Evolutionary conservation across 2,113 vertebrate species (phyloP), one percentile per base, ranked within the genome.

Genomic region (Candoia aspera): DNA sequence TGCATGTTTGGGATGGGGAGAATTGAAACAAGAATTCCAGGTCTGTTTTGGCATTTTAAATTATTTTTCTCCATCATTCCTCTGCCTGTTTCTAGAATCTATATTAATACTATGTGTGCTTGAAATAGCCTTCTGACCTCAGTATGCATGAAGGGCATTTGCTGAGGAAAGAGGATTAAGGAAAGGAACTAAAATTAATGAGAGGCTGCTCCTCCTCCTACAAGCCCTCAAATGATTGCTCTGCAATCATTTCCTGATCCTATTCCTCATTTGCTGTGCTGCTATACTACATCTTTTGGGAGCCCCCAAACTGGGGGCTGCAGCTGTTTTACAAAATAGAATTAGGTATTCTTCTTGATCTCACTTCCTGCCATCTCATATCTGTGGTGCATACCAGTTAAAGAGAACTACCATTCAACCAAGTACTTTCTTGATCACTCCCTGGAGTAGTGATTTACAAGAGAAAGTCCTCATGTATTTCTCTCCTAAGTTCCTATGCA

Each of bases 161-260:
- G 46, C 46, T 33, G 46, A 59, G 91, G 73, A 89, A 89, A 92
- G 57, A 83, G 68, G 87, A 92, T 89, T 92, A 92, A 88, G 91
- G 37, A 84, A 92, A 89, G 86, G 73, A 92, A 68, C 73, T 89
- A 89, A 84, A 84, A 92, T 89, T 84, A 92, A 92, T 89, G 58
- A 33, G 37, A 33, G 57, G n/a, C 33, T 58, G 49, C 8, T 79
- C 86, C n/a, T 79, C 84, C 84, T 91, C 37, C 59, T 37, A 12
- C 54, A 10, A 92, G 58, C 46, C 26, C n/a, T 62, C 11, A 92
- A 58, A 60, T 42, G 33, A 84, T 84, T 6, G 29, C 17, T 53
- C 55, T 79, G 42, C 29, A 87, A 15, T 68, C 49, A 23, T 26
- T 87, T 55, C 29, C 26, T 91, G 49, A 53, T 68, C 49, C 4